Evolutionary conservation across 2,113 vertebrate genomes (phyloP).

Genomic region (Pelusios castaneus): DNA sequence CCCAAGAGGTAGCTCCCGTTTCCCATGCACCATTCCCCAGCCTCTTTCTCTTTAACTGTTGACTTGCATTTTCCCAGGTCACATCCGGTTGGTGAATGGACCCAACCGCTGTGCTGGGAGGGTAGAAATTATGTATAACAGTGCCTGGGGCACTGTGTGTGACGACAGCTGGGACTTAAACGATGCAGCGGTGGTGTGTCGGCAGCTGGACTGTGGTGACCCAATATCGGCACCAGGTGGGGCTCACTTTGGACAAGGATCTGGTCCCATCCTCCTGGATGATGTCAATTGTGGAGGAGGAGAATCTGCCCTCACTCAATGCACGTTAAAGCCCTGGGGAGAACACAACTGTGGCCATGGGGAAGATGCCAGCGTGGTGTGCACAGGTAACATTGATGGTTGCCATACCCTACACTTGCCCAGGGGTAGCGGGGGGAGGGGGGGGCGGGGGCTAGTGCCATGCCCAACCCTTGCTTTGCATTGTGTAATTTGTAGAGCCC

Average conservation of each 20-base stretch:
- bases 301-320: neutral
- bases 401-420: too few relatives aligned
- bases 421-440: too few relatives aligned
- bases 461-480: too few relatives aligned
- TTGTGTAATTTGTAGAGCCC: too few relatives aligned
- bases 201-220: conserved; percentile 84
- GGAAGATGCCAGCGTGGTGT: neutral
- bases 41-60: too few relatives aligned
- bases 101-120: neutral
- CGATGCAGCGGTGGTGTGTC: conserved; percentile 84
- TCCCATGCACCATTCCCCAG: too few relatives aligned
- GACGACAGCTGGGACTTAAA: conserved; percentile 87
- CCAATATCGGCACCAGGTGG: conserved; percentile 1
- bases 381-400: neutral
- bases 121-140: conserved; percentile 85
- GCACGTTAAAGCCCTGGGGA: neutral
- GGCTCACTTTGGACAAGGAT: neutral
- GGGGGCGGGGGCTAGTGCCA: too few relatives aligned
- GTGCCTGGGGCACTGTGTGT: conserved; percentile 89
- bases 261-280: neutral
- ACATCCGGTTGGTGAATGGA: neutral
- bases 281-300: neutral
- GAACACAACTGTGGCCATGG: neutral
- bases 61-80: neutral
- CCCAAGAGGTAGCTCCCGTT: neutral